Evolutionary conservation across 2,888 invertebrate genomes (phyloP).

Genomic region (Brachynemurus nebulosus): DNA sequence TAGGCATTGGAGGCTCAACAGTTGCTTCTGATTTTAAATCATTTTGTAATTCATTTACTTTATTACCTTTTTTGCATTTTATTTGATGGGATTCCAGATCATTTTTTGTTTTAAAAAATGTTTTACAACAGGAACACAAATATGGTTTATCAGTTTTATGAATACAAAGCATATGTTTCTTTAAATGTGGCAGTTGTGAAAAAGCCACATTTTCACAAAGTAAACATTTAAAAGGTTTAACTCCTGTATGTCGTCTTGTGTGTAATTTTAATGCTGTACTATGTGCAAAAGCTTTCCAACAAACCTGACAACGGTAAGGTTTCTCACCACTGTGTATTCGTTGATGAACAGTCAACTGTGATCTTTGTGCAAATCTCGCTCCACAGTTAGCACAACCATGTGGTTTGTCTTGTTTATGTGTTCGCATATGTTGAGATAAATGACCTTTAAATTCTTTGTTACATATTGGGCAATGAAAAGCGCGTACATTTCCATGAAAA

Average conservation of each 20-base stretch:
- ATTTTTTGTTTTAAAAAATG: constrained; percentile 62
- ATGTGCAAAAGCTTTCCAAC: constrained; percentile 66
- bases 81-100: constrained; percentile 53
- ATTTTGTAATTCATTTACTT: constrained; percentile 22
- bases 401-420: constrained; percentile 61
- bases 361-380: constrained; percentile 67
- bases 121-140: constrained; percentile 55
- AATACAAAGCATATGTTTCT: constrained; percentile 76
- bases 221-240: constrained; percentile 64
- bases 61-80: constrained; percentile 29
- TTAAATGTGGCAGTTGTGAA: constrained; percentile 73
- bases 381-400: constrained; percentile 68
- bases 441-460: constrained; percentile 70
- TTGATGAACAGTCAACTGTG: constrained; percentile 70
- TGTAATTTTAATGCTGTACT: constrained; percentile 75
- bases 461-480: constrained; percentile 68
- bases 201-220: constrained; percentile 54
- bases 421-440: constrained; percentile 67
- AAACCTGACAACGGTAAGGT: constrained; percentile 71
- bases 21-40: constrained; percentile 20
- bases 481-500: constrained; percentile 56
- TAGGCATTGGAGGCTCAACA: constrained; percentile 40
- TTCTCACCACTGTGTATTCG: constrained; percentile 73
- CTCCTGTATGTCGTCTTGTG: constrained; percentile 70
- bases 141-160: constrained; percentile 69